Evolutionary conservation across 2,797 vertebrate species (phyloP).

Genomic region (Cercopithecus neglectus): DNA sequence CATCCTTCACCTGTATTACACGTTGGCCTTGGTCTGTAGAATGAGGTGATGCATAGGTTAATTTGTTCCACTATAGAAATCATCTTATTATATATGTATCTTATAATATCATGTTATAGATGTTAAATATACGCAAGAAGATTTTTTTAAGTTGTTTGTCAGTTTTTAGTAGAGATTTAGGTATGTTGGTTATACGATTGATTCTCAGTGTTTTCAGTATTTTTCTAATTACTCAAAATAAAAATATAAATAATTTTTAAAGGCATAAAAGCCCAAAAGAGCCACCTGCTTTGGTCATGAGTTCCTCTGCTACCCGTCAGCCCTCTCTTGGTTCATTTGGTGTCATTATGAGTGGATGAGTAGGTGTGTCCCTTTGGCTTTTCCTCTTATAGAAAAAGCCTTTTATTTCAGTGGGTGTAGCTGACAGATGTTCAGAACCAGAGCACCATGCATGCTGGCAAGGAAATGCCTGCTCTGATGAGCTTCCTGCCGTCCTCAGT

Average conservation of each 20-base stretch:
- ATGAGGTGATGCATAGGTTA: neutral
- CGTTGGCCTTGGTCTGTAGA: neutral
- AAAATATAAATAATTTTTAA: neutral
- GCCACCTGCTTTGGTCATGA: neutral
- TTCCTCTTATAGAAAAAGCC: constrained; percentile 23
- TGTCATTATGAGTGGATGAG: neutral
- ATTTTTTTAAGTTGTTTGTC: neutral
- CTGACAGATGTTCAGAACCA: neutral
- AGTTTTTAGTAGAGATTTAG: neutral
- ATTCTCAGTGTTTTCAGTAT: neutral
- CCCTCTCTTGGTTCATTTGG: neutral
- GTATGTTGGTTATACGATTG: neutral
- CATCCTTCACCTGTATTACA: accelerated
- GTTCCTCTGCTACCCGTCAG: neutral
- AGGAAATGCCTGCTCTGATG: neutral
- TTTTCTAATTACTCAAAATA: constrained; percentile 43
- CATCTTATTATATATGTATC: neutral
- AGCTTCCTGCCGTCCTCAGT: neutral
- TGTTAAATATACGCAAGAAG: neutral
- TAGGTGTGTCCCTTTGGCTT: neutral
- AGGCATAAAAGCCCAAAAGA: neutral
- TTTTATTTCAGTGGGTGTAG: neutral
- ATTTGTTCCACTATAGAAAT: neutral
- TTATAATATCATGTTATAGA: too few species aligned
- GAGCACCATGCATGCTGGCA: neutral